phyloP scores from a whole-genome alignment of 2,797 vertebrate species.

The Pseudotriccus pelzelni region DNA sequence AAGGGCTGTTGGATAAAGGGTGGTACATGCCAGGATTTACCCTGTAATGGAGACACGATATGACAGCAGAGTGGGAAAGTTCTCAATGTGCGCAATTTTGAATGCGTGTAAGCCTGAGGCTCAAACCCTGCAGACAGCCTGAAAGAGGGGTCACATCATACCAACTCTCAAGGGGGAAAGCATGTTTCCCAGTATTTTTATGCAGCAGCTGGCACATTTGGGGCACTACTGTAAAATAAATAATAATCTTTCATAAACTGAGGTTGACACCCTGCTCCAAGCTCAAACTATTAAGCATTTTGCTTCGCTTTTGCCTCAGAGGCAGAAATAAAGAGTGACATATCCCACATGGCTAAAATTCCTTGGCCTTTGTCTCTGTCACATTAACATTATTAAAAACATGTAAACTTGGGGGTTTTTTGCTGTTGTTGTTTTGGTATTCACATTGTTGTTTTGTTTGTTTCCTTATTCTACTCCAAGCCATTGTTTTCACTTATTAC shows the following conservation, averaged over 20 bases:
- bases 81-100: not conserved
- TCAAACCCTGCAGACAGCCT: not conserved
- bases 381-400: slow-evolving; percentile 67
- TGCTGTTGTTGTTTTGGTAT: slow-evolving; percentile 44
- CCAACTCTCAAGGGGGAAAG: not conserved
- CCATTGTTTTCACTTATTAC: slow-evolving; percentile 71
- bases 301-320: slow-evolving; percentile 43
- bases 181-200: slow-evolving; percentile 33
- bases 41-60: not conserved
- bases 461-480: slow-evolving; percentile 49
- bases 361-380: slow-evolving; percentile 53
- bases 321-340: slow-evolving; percentile 62
- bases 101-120: not conserved
- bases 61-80: slow-evolving; percentile 13
- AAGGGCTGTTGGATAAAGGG: not conserved
- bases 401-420: not conserved
- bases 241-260: slow-evolving; percentile 40
- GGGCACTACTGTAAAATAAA: slow-evolving; percentile 57
- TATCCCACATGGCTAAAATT: slow-evolving; percentile 61
- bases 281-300: slow-evolving; percentile 27
- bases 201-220: slow-evolving; percentile 28
- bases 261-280: slow-evolving; percentile 48
- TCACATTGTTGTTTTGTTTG: slow-evolving; percentile 61
- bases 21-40: not conserved
- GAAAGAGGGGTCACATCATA: slow-evolving; percentile 1